phyloP scores from a whole-genome alignment of 2,797 vertebrate species.

The Loriculus beryllinus region DNA sequence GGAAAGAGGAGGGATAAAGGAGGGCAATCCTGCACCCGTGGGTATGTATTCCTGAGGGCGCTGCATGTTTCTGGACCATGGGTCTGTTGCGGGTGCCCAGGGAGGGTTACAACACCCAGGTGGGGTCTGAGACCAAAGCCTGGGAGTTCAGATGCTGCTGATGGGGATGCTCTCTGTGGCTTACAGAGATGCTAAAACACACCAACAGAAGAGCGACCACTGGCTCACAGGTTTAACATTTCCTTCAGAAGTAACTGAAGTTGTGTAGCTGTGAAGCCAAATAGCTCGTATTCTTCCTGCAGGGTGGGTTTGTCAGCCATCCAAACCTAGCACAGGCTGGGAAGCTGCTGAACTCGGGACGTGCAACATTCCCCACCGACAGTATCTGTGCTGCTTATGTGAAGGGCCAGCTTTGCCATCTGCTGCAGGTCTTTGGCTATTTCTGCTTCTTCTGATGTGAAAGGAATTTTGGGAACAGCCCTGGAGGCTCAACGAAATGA shows the following conservation, averaged over 20 bases:
- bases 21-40: fast-evolving
- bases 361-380: not conserved
- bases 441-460: not conserved
- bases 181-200: not conserved
- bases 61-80: fast-evolving
- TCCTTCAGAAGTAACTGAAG: not conserved
- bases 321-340: not conserved
- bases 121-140: fast-evolving
- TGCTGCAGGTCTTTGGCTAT: not conserved
- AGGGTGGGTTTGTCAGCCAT: not conserved
- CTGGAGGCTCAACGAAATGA: not conserved
- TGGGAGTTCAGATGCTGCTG: fast-evolving
- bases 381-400: not conserved
- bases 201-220: fast-evolving
- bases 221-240: not conserved
- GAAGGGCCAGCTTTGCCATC: not conserved
- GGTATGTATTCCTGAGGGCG: not conserved
- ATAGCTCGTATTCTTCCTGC: not conserved
- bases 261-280: not conserved
- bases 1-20: not conserved
- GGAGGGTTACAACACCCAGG: fast-evolving
- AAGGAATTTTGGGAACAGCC: not conserved
- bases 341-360: not conserved
- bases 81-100: not conserved
- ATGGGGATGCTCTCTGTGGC: no score